phyloP scores from a whole-genome alignment of 1,140 invertebrate species.

The Dendroctonus valens region DNA sequence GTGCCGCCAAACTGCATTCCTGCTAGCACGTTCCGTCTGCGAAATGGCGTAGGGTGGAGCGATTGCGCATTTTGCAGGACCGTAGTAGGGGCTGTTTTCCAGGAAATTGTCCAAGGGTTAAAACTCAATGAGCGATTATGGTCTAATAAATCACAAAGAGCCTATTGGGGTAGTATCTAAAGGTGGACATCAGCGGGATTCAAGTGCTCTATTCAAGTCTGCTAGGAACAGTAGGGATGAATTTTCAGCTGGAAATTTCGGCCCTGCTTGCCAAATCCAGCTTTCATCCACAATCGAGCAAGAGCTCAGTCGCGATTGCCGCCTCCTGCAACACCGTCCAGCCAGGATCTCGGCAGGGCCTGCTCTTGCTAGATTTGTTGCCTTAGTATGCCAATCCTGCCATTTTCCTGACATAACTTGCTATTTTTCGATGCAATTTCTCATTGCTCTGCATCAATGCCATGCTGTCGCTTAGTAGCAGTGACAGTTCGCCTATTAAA shows the following conservation, averaged over 20 bases:
- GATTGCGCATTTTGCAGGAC: constrained; percentile 18
- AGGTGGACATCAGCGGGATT: no score
- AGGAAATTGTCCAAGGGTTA: no score
- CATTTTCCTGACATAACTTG: constrained; percentile 4
- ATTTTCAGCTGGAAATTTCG: no score
- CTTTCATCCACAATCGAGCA: constrained; percentile 24
- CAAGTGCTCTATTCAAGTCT: no score
- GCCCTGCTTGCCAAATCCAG: neutral
- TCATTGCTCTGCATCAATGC: neutral
- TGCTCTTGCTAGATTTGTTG: constrained; percentile 12
- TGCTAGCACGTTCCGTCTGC: constrained; percentile 14
- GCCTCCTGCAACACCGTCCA: constrained; percentile 26
- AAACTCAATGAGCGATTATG: no score
- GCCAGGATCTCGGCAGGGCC: constrained; percentile 13
- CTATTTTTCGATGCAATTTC: neutral
- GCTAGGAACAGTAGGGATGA: no score
- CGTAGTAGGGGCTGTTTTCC: neutral
- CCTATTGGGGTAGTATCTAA: no score
- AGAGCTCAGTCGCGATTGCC: constrained; percentile 28
- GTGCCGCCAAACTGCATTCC: constrained; percentile 16
- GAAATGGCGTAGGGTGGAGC: constrained; percentile 11
- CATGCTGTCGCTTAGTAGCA: constrained; percentile 21
- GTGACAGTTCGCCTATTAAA: neutral
- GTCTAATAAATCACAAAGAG: no score
- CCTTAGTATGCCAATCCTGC: neutral